These are phyloP conservation scores for Listrodromus nycthemerus DNA, from an alignment of 2,888 invertebrate species.

Conservation along the genomic window DNA sequence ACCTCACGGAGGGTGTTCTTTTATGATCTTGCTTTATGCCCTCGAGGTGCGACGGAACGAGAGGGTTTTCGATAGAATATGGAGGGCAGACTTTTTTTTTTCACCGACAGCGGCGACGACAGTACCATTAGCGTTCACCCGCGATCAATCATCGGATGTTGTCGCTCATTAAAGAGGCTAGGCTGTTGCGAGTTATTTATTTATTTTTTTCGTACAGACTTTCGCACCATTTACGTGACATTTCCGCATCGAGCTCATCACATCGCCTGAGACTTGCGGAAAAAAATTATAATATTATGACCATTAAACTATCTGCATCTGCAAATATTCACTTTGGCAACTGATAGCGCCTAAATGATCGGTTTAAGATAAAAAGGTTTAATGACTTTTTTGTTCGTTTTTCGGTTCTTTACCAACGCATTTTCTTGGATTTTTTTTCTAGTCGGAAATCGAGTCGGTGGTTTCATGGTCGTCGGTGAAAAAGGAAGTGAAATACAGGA, in stretches of 20 bases:
- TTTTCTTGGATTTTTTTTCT: too few relatives aligned
- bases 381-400: too few relatives aligned
- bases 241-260: neutral
- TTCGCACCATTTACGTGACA: slow-evolving; percentile 10
- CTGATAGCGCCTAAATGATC: too few relatives aligned
- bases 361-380: too few relatives aligned
- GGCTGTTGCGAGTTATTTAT: neutral
- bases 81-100: slow-evolving; percentile 30
- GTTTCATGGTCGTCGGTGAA: too few relatives aligned
- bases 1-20: neutral
- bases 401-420: too few relatives aligned
- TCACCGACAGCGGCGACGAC: slow-evolving; percentile 22
- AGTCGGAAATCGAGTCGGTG: too few relatives aligned
- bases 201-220: slow-evolving; percentile 13
- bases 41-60: neutral
- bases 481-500: slow-evolving; percentile 4
- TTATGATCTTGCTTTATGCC: slow-evolving; percentile 22
- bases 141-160: slow-evolving; percentile 43
- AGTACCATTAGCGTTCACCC: slow-evolving; percentile 36
- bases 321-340: too few relatives aligned
- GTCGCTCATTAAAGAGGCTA: slow-evolving; percentile 38
- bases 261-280: neutral
- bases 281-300: neutral
- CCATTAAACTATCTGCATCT: too few relatives aligned
- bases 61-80: slow-evolving; percentile 41